Evolutionary conservation across 2,113 vertebrate genomes (phyloP), one percentile per base, ranked within the genome.

Genomic region (Climacteris rufus): DNA sequence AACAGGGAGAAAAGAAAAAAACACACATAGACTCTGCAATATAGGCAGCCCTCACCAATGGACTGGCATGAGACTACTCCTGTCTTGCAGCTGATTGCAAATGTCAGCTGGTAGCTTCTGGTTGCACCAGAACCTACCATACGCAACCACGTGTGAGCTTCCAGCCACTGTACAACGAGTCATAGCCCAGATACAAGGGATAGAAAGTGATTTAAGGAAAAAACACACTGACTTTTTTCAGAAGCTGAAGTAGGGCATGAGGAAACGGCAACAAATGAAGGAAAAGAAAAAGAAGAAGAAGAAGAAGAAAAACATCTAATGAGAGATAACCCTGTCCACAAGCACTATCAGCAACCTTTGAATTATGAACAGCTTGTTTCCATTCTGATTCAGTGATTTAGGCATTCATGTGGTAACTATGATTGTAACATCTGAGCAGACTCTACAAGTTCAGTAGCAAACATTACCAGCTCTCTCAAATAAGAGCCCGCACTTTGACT

Each of bases 401-500:
- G 63, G 71, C 47, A 59, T 59, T 91, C 87, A 83, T 21, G 50
- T 65, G 66, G 78, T 79, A 96, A 71, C 77, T 57, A 83, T 69
- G 74, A 37, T 5, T 52, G 42, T n/a, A 94, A 83, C 47, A 88
- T 85, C 78, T 77, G 66, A 96, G 75, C 63, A 77, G 33, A n/a
- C 27, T 88, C 86, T 45, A 35, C 39, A 83, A 95, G 45, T 24
- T 91, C 91, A 94, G 94, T 94, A 96, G 94, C 93, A 96, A 96
- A 91, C 59, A 77, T 47, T 80, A 91, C 52, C 63, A 96, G 63
- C 24, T 78, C 56, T 68, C 90, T 87, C 78, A 78, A 81, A 63
- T 21, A 78, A 23, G 22, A 94, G 39, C 53, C 72, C 0, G 0
- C n/a, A 40, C 59, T 90, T 13, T 66, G 61, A 79, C 47, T 93